Conservation (phyloP, 2,113 vertebrate species). For the Leptosomus discolor region DNA sequence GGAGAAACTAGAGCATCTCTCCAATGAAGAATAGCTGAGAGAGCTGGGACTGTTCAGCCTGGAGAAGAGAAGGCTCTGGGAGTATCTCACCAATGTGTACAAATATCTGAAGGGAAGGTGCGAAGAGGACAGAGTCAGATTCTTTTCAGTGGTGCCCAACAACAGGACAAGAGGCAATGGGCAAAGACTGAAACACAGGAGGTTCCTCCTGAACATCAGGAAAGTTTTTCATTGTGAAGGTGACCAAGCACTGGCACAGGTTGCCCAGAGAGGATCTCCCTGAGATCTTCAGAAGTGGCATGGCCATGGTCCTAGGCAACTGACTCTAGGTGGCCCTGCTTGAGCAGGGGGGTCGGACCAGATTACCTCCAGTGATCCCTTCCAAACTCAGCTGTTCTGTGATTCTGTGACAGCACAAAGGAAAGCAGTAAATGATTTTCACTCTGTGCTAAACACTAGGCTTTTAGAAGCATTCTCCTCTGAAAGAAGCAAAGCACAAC, state of each 20-base stretch:
- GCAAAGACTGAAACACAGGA: not conserved
- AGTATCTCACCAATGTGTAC: not conserved
- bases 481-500: not conserved
- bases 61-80: not conserved
- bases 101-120: not conserved
- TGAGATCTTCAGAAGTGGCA: too few relatives aligned
- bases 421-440: not conserved
- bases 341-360: too few relatives aligned
- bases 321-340: too few relatives aligned
- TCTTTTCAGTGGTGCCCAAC: not conserved
- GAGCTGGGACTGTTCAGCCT: not conserved
- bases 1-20: not conserved
- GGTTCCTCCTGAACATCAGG: not conserved
- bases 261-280: too few relatives aligned
- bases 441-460: not conserved
- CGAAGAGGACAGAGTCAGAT: not conserved
- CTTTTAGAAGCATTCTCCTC: not conserved
- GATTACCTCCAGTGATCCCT: not conserved
- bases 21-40: not conserved
- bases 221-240: too few relatives aligned
- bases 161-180: not conserved
- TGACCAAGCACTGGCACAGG: too few relatives aligned
- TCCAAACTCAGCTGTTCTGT: not conserved
- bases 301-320: not conserved
- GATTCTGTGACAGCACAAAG: not conserved